Evolutionary conservation across 2,888 invertebrate species (phyloP), one percentile per base, ranked within the genome.

Genomic region (Lucinisca nassula): DNA sequence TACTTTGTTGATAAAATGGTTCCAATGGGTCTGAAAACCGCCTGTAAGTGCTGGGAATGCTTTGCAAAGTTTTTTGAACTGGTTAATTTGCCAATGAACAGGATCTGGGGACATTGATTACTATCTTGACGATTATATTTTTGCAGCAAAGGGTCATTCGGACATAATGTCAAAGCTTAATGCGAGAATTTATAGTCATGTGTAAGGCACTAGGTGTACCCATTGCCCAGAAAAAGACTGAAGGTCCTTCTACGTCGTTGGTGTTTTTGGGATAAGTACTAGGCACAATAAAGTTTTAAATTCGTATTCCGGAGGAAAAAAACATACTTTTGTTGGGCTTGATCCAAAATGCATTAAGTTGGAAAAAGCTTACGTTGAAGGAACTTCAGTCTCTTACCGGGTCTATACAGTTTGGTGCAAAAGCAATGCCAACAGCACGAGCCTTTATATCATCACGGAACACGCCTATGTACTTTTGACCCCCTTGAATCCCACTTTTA

Each of bases 231-330:
- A 81, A 78, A 67, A 85, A 81, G 61, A 38, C 45, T 40, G 49
- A 78, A 1, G 84, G 73, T 6, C 82, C 79, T 17, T 58, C 55
- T 12, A 30, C 35, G 58, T 1, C 6, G 6, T 37, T 87, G 12
- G 58, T 30, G 24, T 84, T 37, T 37, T 61, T 87, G 2, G 87
- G 80, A 21, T 61, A 80, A 8, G 84, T 84, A 37, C 45, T 84
- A 0, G 77, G 80, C 40, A 30, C 80, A 1, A 14, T 27, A 10
- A 32, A 40, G 10, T 58, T 75, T 55, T 35, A 32, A 4, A 58
- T 83, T 1, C 32, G 30, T 32, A 49, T 85, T 2, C 87, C 83
- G 0, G 8, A 6, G 0, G 81, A 84, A 12, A 81, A 81, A 45
- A 8, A 12, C 10, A 8, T 12, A 45, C 10, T 17, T 45, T 45